Base-by-base conservation (phyloP, 2,113 vertebrate genomes). In the Heliornis fulica region DNA sequence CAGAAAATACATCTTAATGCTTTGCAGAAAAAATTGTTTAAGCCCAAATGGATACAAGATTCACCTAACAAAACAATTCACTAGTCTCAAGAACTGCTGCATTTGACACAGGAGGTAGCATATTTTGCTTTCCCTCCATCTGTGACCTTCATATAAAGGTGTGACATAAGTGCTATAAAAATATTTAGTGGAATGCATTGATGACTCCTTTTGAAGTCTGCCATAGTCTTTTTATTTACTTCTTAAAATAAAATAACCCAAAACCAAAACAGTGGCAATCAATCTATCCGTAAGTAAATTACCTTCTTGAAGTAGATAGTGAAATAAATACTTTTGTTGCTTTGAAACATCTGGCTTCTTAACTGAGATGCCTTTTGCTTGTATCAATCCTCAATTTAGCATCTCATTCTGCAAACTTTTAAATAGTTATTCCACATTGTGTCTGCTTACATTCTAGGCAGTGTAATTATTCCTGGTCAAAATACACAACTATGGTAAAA, bases 321-420 rank as follows among this genome's bases (percentile, higher is more conserved):
- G 80, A 93, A 93, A 94, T 68, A 94, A 94, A 92, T 94, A 91
- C 20, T 65, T 68, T 31, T 90, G 57, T 45, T 90, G 34, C 65
- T 90, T 93, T 68, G 83, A 93, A 97, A 84, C 85, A 95, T 89
- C 90, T 94, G 83, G 85, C 38, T 87, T 75, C 28, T 96, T 94
- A 90, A 57, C 43, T 36, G 53, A 54, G 75, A 81, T 61, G 43
- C 21, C 15, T 96, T 94, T 84, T 83, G 26, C 36, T 92, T 90
- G 94, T 43, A 28, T 75, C 54, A 97, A 50, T 88, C 29, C 22
- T 89, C 75, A 72, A 23, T 78, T 92, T 53, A 93, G 13, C 41
- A 72, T 81, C 72, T 88, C 46, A 63, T 93, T 90, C 89, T 20
- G 61, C 80, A 94, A 97, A 92, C 50, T 89, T 94, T 90, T 64